Evolutionary conservation across 2,888 invertebrate species (phyloP).

Genomic region (Papilio gigon): DNA sequence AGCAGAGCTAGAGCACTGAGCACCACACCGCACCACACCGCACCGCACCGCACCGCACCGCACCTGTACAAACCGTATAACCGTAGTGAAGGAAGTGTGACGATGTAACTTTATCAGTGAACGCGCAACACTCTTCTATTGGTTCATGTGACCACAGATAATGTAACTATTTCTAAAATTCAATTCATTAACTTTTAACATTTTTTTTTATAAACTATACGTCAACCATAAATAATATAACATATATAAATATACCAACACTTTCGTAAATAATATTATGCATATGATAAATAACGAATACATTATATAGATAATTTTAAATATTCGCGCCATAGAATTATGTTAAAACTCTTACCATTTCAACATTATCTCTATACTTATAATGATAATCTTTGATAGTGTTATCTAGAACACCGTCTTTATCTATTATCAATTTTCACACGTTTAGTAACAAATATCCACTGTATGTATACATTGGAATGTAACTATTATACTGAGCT

Average conservation of each 20-base stretch:
- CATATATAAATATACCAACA: no score
- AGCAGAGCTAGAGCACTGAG: constrained; percentile 53
- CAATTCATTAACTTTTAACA: constrained; percentile 1
- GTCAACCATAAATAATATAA: neutral
- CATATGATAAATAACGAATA: neutral
- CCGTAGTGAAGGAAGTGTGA: constrained; percentile 60
- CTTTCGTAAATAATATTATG: no score
- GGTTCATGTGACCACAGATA: constrained; percentile 45
- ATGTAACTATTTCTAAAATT: constrained; percentile 46
- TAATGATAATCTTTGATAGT: constrained; percentile 63
- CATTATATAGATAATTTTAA: neutral
- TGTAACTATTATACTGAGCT: constrained; percentile 10
- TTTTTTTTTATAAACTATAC: neutral
- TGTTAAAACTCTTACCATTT: constrained; percentile 47
- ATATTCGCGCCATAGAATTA: constrained; percentile 7
- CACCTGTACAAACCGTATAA: constrained; percentile 72
- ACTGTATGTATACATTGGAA: constrained; percentile 21
- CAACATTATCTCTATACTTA: constrained; percentile 56
- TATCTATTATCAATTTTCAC: constrained; percentile 40
- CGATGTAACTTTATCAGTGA: constrained; percentile 64
- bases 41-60: constrained; percentile 61
- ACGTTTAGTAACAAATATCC: constrained; percentile 18
- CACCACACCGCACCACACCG: constrained; percentile 73
- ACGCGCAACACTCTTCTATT: constrained; percentile 51
- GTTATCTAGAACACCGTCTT: constrained; percentile 44